phyloP scores from a whole-genome alignment of 1,140 invertebrate species.

The Cotesia vestalis region DNA sequence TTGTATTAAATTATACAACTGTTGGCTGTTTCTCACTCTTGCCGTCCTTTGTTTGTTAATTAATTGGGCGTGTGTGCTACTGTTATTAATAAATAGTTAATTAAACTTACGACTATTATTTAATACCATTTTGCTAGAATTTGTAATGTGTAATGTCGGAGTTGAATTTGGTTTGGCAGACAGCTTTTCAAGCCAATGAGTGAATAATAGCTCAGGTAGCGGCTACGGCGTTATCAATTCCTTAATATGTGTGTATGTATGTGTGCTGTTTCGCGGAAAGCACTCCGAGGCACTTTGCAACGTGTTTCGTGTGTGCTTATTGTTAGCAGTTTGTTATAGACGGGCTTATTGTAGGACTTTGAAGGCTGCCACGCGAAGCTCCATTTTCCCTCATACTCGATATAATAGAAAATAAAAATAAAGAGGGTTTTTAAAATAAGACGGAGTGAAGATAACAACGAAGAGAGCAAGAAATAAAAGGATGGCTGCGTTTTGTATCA shows the following conservation, averaged over 20 bases:
- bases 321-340: conserved; percentile 12
- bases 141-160: too few relatives aligned
- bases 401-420: conserved; percentile 20
- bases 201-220: too few relatives aligned
- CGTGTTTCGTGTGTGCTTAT: conserved; percentile 16
- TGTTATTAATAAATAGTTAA: too few relatives aligned
- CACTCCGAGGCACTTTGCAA: conserved; percentile 2
- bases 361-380: conserved; percentile 16
- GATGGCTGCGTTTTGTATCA: background rate
- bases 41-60: too few relatives aligned
- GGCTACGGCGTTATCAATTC: too few relatives aligned
- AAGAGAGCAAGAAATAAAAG: background rate
- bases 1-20: too few relatives aligned
- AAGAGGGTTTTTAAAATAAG: conserved; percentile 33
- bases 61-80: too few relatives aligned
- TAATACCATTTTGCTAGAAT: too few relatives aligned
- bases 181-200: too few relatives aligned
- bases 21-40: too few relatives aligned
- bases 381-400: background rate
- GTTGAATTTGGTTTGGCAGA: too few relatives aligned
- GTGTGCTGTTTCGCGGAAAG: background rate
- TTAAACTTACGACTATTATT: too few relatives aligned
- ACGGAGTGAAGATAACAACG: conserved; percentile 16
- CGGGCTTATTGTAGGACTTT: conserved; percentile 15
- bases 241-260: background rate